Base-by-base conservation (phyloP, 2,113 vertebrate species). In the Peromyscus maniculatus region DNA sequence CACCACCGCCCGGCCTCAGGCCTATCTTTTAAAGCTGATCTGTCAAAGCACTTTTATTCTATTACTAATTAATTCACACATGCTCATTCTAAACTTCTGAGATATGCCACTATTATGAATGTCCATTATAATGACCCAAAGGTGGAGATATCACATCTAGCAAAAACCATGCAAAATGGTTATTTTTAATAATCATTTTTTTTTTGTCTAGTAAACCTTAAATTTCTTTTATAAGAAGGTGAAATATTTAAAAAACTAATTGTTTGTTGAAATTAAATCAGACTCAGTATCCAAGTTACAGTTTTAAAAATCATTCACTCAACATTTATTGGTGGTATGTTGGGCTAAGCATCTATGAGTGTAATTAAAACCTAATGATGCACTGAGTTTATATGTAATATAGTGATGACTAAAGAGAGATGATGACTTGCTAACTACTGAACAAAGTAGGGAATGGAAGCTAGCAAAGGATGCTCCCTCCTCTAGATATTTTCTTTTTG, bases 381-480 rank as follows among this genome's bases (percentile, higher is more conserved):
- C 4, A 66, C 15, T 64, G 67, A 87, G 43, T 89, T 97, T 86
- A 57, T 89, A 55, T 89, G 89, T 87, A 96, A 78, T 86, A 79
- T 55, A 78, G 28, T n/a, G 22, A 86, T 79, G 57, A 94, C 74
- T 89, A 79, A 93, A 93, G 36, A 69, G 5, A 79, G 13, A 55
- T 49, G 26, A 86, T 66, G 49, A 84, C 22, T 86, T 43, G 22
- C 5, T 75, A 90, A 49, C 13, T 93, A 55, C 10, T 89, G 17
- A 69, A 89, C 7, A 89, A 93, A 74, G 55, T 31, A 82, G 33
- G 19, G 39, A 78, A 28, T 79, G 36, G 80, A 87, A 87, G 24
- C 9, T 59, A 46, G 15, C 55, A 94, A 86, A 71, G 6, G 31
- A 80, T 71, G 49, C 16, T 66, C 80, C 52, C 12, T 62, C 82